Percentiles rank a stretch among this genome's conserved stretches.
phyloP scores from a whole-genome alignment of 2,797 vertebrate genomes.

The Nyctibius grandis region DNA sequence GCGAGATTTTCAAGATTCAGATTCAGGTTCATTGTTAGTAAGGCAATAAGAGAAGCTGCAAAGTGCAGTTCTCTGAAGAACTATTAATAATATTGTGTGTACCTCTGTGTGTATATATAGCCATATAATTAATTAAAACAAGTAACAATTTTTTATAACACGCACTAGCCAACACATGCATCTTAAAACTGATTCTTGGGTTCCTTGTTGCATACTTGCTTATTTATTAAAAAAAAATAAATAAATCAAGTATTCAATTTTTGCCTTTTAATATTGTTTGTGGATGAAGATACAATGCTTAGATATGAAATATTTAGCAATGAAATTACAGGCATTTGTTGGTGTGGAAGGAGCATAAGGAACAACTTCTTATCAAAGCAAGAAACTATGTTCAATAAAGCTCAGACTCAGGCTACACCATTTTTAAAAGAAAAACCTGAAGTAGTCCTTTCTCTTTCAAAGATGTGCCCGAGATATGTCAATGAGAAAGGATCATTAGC shows the following conservation, averaged over 20 bases:
- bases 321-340: background rate
- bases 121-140: background rate
- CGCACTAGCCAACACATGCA: background rate
- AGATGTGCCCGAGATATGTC: accelerated
- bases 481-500: background rate
- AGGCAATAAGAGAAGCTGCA: background rate
- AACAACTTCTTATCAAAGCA: background rate
- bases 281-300: background rate
- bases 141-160: background rate
- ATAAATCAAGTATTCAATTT: background rate
- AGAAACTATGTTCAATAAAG: background rate
- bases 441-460: background rate
- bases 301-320: background rate
- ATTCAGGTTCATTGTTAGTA: background rate
- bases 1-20: background rate
- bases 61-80: background rate
- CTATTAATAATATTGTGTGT: background rate
- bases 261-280: background rate
- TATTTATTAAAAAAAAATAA: background rate
- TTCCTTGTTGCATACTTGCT: background rate
- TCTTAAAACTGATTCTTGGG: background rate
- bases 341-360: background rate
- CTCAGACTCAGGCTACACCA: background rate
- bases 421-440: background rate
- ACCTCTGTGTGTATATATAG: background rate